These are phyloP conservation scores for Brachynemurus nebulosus DNA, from an alignment of 2,888 invertebrate species.

Conservation along the genomic window DNA sequence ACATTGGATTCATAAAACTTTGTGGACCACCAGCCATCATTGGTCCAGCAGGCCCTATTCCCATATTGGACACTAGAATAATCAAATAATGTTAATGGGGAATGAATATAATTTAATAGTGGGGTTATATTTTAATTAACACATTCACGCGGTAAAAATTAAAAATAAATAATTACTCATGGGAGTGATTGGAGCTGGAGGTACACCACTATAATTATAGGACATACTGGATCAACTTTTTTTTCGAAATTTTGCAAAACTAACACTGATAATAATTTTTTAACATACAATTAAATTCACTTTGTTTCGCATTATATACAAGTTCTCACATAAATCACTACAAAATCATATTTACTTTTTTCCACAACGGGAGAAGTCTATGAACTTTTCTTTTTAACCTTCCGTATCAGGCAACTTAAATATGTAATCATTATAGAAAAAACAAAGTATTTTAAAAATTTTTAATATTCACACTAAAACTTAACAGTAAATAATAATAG, in stretches of 20 bases:
- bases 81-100: neutral
- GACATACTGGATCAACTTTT: conserved; percentile 8
- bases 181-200: conserved; percentile 13
- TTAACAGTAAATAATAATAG: too few species aligned
- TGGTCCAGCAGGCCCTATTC: conserved; percentile 12
- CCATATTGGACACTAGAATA: conserved; percentile 13
- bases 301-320: too few species aligned
- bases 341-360: too few species aligned
- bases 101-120: neutral
- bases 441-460: too few species aligned
- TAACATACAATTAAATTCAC: too few species aligned
- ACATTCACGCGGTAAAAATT: neutral
- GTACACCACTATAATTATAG: conserved; percentile 14
- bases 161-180: conserved; percentile 11
- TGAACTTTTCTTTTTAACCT: too few species aligned
- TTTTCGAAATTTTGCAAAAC: neutral
- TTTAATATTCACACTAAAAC: too few species aligned
- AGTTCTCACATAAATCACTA: too few species aligned
- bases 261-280: too few species aligned
- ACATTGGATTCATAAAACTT: conserved; percentile 7
- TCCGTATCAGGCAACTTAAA: too few species aligned
- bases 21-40: conserved; percentile 14
- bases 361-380: too few species aligned
- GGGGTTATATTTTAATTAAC: neutral
- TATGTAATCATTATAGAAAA: too few species aligned